Conservation (phyloP, 1,140 invertebrate genomes). For the Lepidurus arcticus region DNA sequence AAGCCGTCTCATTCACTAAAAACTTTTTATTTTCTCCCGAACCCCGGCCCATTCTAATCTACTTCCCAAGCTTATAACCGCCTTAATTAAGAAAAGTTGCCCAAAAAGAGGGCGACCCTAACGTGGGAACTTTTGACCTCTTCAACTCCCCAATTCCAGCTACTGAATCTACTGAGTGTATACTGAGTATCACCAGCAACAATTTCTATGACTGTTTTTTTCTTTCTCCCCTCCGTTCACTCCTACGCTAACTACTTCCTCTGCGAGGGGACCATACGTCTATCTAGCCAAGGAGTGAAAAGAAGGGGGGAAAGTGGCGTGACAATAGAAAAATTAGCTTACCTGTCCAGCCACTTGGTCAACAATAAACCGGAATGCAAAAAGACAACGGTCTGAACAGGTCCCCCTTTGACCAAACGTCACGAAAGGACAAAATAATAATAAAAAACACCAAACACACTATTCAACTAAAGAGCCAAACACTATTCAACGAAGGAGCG, state of each 20-base stretch:
- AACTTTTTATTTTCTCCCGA: not conserved
- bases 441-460: not conserved
- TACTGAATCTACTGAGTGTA: no score
- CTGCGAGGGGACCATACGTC: not conserved
- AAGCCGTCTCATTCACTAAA: not conserved
- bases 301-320: not conserved
- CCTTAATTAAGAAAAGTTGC: slow-evolving; percentile 3
- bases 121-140: slow-evolving; percentile 21
- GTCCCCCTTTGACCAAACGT: not conserved
- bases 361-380: slow-evolving; percentile 1
- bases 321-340: slow-evolving; percentile 22
- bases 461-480: not conserved
- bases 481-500: no score
- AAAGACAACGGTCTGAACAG: not conserved
- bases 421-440: not conserved
- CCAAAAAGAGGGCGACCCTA: not conserved
- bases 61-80: not conserved
- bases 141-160: not conserved
- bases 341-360: slow-evolving; percentile 17
- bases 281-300: not conserved
- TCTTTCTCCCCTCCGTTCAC: not conserved
- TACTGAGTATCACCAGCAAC: no score
- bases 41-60: not conserved
- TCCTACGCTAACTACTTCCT: slow-evolving; percentile 21
- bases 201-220: not conserved